These are phyloP conservation scores for Podilymbus podiceps DNA, from an alignment of 2,113 vertebrate species.

Conservation along the genomic window DNA sequence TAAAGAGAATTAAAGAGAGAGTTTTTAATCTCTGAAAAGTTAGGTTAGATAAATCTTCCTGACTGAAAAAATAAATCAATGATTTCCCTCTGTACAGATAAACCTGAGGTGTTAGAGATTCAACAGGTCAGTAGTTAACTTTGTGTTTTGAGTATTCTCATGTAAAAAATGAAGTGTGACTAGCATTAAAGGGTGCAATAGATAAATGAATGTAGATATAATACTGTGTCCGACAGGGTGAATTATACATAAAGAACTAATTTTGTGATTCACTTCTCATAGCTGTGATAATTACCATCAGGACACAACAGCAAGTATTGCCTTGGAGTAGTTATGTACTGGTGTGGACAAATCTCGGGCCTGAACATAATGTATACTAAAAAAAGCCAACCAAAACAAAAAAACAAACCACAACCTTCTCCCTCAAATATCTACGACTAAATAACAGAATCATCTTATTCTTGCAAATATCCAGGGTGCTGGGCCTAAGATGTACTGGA, in stretches of 20 bases:
- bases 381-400: background rate
- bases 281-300: conserved; percentile 37
- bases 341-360: background rate
- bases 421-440: background rate
- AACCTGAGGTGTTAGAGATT: conserved; percentile 30
- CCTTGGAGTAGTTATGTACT: background rate
- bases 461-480: background rate
- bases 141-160: conserved; percentile 55
- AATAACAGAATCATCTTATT: background rate
- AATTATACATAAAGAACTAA: background rate
- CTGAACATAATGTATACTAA: background rate
- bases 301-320: conserved; percentile 15
- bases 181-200: conserved; percentile 66
- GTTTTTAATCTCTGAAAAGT: conserved; percentile 23
- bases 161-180: conserved; percentile 57
- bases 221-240: conserved; percentile 31
- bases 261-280: conserved; percentile 52
- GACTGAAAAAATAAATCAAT: background rate
- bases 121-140: conserved; percentile 39
- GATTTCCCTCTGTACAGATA: conserved; percentile 29
- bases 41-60: background rate
- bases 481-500: background rate
- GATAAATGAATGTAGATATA: conserved; percentile 59
- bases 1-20: background rate
- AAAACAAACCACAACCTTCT: too few species aligned